Conservation (phyloP, 2,797 vertebrate genomes). For the Neopelma chrysocephalum region DNA sequence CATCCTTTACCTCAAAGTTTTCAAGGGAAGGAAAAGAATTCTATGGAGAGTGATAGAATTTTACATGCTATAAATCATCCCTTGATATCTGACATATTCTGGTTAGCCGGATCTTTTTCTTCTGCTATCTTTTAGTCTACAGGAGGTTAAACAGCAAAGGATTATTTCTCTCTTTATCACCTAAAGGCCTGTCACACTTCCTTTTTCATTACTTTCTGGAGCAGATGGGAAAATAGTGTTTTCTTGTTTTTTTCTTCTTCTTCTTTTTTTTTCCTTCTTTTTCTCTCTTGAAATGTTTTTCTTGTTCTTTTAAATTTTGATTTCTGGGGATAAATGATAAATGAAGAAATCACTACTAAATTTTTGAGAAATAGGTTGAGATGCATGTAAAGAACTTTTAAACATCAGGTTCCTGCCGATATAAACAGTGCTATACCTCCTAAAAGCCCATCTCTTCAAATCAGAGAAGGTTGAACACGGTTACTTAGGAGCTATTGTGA, state of each 20-base stretch:
- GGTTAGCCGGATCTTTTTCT: neutral
- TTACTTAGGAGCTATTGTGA: neutral
- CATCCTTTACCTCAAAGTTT: neutral
- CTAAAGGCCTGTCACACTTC: neutral
- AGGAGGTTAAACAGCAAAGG: neutral
- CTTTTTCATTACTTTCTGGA: neutral
- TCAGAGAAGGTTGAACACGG: neutral
- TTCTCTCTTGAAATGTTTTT: neutral
- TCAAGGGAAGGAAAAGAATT: neutral
- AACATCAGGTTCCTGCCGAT: neutral
- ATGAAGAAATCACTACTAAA: neutral
- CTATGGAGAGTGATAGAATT: neutral
- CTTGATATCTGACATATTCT: neutral
- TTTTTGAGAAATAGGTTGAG: neutral
- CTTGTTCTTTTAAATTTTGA: neutral
- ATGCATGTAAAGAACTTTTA: neutral
- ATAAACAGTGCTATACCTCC: neutral
- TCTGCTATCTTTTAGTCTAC: neutral
- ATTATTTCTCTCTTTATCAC: neutral
- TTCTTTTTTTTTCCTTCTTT: neutral
- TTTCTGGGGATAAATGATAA: neutral
- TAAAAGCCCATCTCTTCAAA: constrained; percentile 36
- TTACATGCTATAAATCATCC: neutral
- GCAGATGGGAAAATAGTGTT: neutral
- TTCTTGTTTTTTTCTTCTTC: neutral